Conservation (phyloP, 2,888 invertebrate species). For the Ischnus inquisitorius region DNA sequence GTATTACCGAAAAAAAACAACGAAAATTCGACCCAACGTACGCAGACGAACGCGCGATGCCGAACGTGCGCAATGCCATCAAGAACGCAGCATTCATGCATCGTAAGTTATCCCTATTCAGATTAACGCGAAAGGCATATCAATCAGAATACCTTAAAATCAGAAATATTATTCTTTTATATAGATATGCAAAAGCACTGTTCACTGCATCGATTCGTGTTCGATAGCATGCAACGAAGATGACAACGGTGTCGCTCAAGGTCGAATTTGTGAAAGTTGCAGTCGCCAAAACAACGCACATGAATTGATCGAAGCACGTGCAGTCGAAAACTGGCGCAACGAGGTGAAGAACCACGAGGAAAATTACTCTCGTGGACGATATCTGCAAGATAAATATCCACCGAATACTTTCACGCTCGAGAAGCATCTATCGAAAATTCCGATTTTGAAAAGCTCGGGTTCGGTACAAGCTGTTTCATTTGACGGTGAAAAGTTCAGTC, state of each 20-base stretch:
- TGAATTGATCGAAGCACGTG: constrained; percentile 38
- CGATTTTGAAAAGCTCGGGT: constrained; percentile 35
- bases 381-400: constrained; percentile 47
- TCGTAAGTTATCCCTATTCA: not conserved
- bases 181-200: constrained; percentile 39
- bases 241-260: constrained; percentile 44
- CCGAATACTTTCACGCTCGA: constrained; percentile 29
- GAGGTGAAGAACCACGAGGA: not conserved
- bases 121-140: not conserved
- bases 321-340: constrained; percentile 45
- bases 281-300: constrained; percentile 22
- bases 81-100: too few species aligned
- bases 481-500: not conserved
- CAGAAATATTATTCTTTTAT: constrained; percentile 9
- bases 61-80: too few species aligned
- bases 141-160: not conserved
- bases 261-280: constrained; percentile 46
- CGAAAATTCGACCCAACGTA: too few species aligned
- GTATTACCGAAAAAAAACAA: too few species aligned
- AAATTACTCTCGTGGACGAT: constrained; percentile 37
- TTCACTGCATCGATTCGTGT: constrained; percentile 44
- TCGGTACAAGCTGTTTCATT: not conserved
- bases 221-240: constrained; percentile 18
- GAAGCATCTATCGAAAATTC: constrained; percentile 20
- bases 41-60: too few species aligned